Evolutionary conservation across 2,888 invertebrate species (phyloP).

Genomic region (Silvanus unidentatus): DNA sequence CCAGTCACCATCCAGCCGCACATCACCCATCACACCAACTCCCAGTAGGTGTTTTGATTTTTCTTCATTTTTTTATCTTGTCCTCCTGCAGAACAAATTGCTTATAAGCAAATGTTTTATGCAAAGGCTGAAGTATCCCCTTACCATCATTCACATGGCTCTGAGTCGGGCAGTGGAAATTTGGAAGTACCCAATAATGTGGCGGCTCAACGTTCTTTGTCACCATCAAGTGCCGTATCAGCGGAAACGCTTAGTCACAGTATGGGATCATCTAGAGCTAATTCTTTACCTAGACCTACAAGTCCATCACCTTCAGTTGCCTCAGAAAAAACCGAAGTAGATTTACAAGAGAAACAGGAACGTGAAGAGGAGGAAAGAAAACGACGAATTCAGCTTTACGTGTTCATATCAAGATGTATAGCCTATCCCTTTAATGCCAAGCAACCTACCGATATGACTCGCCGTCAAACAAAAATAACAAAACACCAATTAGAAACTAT

Average conservation of each 20-base stretch:
- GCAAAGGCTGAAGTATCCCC: slow-evolving; percentile 43
- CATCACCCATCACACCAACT: slow-evolving; percentile 46
- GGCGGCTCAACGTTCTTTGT: slow-evolving; percentile 49
- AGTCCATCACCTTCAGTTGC: slow-evolving; percentile 90
- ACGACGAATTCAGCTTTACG: slow-evolving; percentile 90
- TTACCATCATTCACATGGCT: slow-evolving; percentile 42
- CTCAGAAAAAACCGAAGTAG: slow-evolving; percentile 81
- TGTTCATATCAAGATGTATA: slow-evolving; percentile 95
- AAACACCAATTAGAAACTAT: slow-evolving; percentile 94
- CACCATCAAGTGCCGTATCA: slow-evolving; percentile 56
- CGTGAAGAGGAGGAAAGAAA: slow-evolving; percentile 95
- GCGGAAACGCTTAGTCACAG: slow-evolving; percentile 57
- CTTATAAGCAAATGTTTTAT: too few relatives aligned
- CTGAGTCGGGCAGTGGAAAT: slow-evolving; percentile 40
- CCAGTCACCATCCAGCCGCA: slow-evolving; percentile 42
- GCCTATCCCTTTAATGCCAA: slow-evolving; percentile 99
- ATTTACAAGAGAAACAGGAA: slow-evolving; percentile 87
- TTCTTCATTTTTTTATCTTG: slow-evolving; percentile 7
- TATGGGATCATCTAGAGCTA: slow-evolving; percentile 56
- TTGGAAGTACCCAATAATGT: slow-evolving; percentile 46
- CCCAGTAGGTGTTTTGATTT: slow-evolving; percentile 36
- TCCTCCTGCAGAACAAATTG: too few relatives aligned
- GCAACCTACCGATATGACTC: slow-evolving; percentile 97
- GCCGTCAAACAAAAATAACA: slow-evolving; percentile 90
- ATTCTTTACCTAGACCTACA: slow-evolving; percentile 69